Evolutionary conservation across 2,113 vertebrate genomes (phyloP).

Genomic region (Passer domesticus): DNA sequence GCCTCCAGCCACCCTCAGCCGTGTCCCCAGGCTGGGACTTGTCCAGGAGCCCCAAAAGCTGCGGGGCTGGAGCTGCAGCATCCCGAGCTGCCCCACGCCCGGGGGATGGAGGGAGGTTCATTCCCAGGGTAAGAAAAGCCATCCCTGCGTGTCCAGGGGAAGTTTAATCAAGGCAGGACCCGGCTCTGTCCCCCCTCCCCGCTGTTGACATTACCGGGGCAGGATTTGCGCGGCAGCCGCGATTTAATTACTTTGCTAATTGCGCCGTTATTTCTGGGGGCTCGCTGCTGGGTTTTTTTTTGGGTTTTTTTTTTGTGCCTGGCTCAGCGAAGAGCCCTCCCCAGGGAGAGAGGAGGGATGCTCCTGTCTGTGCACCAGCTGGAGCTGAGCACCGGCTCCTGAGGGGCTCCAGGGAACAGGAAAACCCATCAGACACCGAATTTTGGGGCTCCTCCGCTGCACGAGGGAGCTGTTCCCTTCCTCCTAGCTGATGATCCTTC

Average conservation of each 20-base stretch:
- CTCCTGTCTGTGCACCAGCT: background rate
- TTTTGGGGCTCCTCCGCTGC: background rate
- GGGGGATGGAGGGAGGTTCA: background rate
- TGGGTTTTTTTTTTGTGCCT: background rate
- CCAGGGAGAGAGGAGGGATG: background rate
- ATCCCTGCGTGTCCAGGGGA: rapidly evolving
- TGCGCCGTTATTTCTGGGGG: background rate
- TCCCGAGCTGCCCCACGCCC: background rate
- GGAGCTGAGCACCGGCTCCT: background rate
- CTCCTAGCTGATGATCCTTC: background rate
- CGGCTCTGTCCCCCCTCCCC: rapidly evolving
- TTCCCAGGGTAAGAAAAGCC: background rate
- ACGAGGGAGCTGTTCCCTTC: background rate
- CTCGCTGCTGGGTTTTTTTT: background rate
- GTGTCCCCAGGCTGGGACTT: rapidly evolving
- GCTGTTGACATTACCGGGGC: background rate
- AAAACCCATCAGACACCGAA: background rate
- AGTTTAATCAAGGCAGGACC: background rate
- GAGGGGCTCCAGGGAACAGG: rapidly evolving
- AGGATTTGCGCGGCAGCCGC: background rate
- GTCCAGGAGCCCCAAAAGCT: background rate
- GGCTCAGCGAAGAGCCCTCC: background rate
- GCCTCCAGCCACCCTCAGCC: background rate
- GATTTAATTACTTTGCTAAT: constrained; percentile 9
- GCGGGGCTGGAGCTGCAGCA: background rate